These are phyloP conservation scores for Nyctalus aviator DNA, from an alignment of 2,797 vertebrate genomes.

Conservation along the genomic window DNA sequence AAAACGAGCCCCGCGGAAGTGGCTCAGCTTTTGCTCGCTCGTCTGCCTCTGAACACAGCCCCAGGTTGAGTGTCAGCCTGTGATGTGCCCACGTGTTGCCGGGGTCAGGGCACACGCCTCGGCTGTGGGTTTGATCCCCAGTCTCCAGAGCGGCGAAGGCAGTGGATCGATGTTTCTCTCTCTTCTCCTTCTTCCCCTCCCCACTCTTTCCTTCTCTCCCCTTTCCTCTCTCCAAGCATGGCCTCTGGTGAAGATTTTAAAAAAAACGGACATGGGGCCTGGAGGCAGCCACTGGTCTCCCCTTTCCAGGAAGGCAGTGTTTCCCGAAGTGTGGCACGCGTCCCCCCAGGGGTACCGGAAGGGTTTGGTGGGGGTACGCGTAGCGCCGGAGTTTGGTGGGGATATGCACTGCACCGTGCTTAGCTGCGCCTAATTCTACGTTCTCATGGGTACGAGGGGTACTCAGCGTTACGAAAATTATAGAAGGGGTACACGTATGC, in stretches of 20 bases:
- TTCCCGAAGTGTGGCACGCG: too few species aligned
- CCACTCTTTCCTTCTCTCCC: not conserved
- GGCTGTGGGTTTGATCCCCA: not conserved
- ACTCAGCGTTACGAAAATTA: too few species aligned
- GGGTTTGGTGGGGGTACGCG: too few species aligned
- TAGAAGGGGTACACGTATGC: too few species aligned
- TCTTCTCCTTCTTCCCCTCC: not conserved
- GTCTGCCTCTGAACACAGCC: too few species aligned
- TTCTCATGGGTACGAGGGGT: too few species aligned
- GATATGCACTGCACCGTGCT: too few species aligned
- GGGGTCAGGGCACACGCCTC: not conserved
- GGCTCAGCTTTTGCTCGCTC: not conserved
- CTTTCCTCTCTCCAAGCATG: not conserved
- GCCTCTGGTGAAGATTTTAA: not conserved
- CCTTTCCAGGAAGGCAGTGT: not conserved
- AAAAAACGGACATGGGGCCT: not conserved
- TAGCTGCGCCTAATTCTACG: too few species aligned
- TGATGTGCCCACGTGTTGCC: too few species aligned
- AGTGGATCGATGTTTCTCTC: not conserved
- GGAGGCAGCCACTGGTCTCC: not conserved
- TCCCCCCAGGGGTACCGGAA: too few species aligned
- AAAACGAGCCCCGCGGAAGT: not conserved
- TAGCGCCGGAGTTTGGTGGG: too few species aligned
- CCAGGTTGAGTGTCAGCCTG: too few species aligned
- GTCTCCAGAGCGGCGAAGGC: not conserved